Conservation (phyloP, 2,888 invertebrate genomes). For the Drosophila kuntzei region DNA sequence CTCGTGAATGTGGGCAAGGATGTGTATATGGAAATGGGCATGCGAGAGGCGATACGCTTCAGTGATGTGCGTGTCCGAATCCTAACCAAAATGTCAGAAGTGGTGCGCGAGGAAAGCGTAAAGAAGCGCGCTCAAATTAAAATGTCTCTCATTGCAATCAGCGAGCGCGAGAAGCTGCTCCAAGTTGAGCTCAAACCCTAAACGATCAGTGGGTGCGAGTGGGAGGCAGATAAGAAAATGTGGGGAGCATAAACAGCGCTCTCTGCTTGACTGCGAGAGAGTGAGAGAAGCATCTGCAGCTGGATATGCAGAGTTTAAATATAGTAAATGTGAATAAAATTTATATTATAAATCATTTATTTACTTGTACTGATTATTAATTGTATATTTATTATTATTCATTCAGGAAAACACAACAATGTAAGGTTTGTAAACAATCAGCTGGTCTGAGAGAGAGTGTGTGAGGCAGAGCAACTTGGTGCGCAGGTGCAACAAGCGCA, state of each 20-base stretch:
- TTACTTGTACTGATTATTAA: too few species aligned
- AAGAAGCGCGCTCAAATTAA: slow-evolving; percentile 92
- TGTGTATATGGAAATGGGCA: slow-evolving; percentile 90
- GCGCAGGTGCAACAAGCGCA: too few species aligned
- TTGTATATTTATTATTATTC: too few species aligned
- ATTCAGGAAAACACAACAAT: too few species aligned
- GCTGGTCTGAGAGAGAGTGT: too few species aligned
- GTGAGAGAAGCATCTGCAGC: too few species aligned
- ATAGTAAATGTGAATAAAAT: slow-evolving; percentile 4
- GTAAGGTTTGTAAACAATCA: too few species aligned
- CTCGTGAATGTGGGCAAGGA: slow-evolving; percentile 91
- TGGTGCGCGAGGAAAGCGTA: slow-evolving; percentile 89
- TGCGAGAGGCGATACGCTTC: slow-evolving; percentile 90
- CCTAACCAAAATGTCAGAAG: slow-evolving; percentile 88
- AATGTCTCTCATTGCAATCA: slow-evolving; percentile 90
- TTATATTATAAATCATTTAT: background rate
- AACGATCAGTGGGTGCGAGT: background rate
- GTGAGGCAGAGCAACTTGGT: too few species aligned
- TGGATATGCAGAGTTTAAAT: background rate
- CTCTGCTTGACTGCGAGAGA: background rate
- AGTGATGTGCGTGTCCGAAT: slow-evolving; percentile 89
- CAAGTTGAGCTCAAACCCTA: slow-evolving; percentile 14
- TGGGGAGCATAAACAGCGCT: background rate
- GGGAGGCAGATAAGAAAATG: too few species aligned
- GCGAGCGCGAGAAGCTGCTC: slow-evolving; percentile 86